Evolutionary conservation across 1,140 invertebrate genomes (phyloP).

Genomic region (Drosophila pruinosa): DNA sequence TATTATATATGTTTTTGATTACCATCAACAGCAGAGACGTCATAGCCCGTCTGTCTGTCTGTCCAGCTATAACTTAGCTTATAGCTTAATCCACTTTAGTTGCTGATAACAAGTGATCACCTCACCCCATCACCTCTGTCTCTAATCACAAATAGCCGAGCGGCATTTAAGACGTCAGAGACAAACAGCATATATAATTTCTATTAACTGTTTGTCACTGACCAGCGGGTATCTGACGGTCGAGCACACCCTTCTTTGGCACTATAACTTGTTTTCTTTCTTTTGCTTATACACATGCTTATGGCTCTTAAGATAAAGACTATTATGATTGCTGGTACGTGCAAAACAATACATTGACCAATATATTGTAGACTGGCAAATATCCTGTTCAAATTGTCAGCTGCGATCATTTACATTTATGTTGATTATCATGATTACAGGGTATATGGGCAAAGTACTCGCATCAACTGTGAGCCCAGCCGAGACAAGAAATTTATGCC

Average conservation of each 20-base stretch:
- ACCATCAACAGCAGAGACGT: no score
- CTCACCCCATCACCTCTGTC: no score
- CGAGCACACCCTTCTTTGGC: background rate
- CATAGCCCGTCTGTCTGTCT: no score
- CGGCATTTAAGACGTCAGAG: no score
- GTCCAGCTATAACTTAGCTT: no score
- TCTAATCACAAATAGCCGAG: no score
- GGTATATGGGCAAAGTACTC: no score
- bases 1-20: no score
- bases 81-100: no score
- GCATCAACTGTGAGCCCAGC: conserved; percentile 12
- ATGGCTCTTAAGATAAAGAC: conserved; percentile 71
- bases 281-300: conserved; percentile 71
- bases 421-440: background rate
- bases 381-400: background rate
- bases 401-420: background rate
- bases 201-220: no score
- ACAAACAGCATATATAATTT: no score
- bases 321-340: conserved; percentile 73
- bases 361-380: background rate
- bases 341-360: conserved; percentile 35
- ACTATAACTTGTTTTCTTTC: conserved; percentile 5
- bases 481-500: conserved; percentile 66
- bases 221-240: background rate
- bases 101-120: no score